phyloP scores from a whole-genome alignment of 2,888 invertebrate genomes.

The Lampropteryx suffumata region DNA sequence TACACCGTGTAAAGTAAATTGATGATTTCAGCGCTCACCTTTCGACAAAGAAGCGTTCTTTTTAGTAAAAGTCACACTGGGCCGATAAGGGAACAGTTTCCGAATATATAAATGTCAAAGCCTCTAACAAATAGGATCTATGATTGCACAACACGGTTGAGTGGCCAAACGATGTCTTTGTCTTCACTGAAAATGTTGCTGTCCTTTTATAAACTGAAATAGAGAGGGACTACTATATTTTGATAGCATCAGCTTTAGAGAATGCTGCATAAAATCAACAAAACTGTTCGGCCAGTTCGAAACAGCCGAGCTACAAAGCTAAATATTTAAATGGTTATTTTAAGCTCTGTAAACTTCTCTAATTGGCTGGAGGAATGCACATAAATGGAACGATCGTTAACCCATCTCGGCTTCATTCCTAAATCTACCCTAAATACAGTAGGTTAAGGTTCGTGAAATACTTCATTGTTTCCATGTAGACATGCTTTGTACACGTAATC shows the following conservation, averaged over 20 bases:
- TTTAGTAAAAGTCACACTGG: slow-evolving; percentile 13
- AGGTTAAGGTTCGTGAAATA: too few species aligned
- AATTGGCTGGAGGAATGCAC: neutral
- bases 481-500: too few species aligned
- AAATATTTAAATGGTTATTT: neutral
- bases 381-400: neutral
- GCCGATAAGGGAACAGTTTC: neutral
- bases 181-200: too few species aligned
- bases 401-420: too few species aligned
- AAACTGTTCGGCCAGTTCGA: neutral
- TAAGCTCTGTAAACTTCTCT: neutral
- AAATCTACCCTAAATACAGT: too few species aligned
- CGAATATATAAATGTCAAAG: slow-evolving; percentile 11
- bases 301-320: neutral
- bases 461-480: too few species aligned
- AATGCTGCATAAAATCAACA: neutral
- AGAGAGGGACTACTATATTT: too few species aligned
- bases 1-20: neutral
- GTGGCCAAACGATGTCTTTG: neutral
- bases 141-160: neutral
- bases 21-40: slow-evolving; percentile 5
- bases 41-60: neutral
- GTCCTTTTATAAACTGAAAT: too few species aligned
- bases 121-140: neutral
- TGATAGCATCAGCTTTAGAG: too few species aligned